Evolutionary conservation across 2,113 vertebrate species (phyloP), one percentile per base, ranked within the genome.

Genomic region (Tenebrosternarchus preto): DNA sequence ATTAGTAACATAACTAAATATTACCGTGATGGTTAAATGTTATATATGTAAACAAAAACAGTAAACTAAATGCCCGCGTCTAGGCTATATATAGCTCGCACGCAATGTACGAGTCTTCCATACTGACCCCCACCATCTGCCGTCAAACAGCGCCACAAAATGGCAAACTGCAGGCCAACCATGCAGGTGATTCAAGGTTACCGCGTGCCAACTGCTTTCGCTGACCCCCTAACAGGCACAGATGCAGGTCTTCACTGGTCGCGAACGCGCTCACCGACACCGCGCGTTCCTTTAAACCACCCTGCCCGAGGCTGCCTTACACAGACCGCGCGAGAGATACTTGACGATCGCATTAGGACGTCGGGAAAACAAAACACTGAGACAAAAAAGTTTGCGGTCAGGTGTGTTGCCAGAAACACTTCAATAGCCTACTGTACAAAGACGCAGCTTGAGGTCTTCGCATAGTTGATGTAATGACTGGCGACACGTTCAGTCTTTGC

Each of bases 91-190:
- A 88, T 92, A 93, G 92, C 85, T 76, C 80, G 79, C 85, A 86
- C 87, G 86, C 85, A 27, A 83, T 60, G 83, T 83, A 84, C 86
- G 81, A 88, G 85, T 85, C 88, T 85, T 86, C 59, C 22, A 53
- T 73, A 78, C 83, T 90, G 89, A 91, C 91, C 90, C 88, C 85
- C 74, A 81, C 92, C 91, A 92, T 92, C 91, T 93, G 92, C 88
- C 87, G 36, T 72, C 78, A 83, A 84, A 55, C 78, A 73, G 80
- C 29, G 78, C 53, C 50, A 70, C 77, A 77, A 76, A 74, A 80
- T 83, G 36, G 70, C 76, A 84, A 59, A 72, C 73, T 43, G 33
- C 19, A 19, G 63, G 63, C 43, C n/a, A 39, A 39, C 80, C 55
- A 72, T 77, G 75, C 78, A 82, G 80, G 83, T 85, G 79, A 84